Conservation (phyloP, 92 coral and sea anemone species). For the Epizoanthus stellaris region DNA sequence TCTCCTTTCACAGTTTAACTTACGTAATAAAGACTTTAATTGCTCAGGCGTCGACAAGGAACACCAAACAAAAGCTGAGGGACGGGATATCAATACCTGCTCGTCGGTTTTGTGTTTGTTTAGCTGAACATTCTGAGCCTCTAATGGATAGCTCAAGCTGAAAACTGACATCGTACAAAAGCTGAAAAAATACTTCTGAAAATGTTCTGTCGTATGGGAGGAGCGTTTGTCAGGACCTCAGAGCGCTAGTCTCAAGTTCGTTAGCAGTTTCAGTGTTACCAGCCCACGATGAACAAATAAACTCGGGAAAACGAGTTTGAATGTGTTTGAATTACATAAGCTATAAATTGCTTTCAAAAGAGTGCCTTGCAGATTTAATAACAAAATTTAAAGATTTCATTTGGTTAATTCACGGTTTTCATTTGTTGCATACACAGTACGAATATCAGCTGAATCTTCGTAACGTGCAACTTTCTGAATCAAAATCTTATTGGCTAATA, state of each 20-base stretch:
- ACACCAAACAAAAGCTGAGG: neutral
- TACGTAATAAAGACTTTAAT: neutral
- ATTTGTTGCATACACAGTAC: too few relatives aligned
- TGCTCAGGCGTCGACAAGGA: neutral
- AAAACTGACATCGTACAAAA: conserved; percentile 3
- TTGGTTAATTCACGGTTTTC: too few relatives aligned
- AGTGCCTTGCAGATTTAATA: too few relatives aligned
- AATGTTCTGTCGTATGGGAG: neutral
- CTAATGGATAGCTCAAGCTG: neutral
- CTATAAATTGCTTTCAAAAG: too few relatives aligned
- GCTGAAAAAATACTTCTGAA: conserved; percentile 10
- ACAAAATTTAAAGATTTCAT: too few relatives aligned
- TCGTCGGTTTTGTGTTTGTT: neutral
- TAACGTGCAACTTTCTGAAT: too few relatives aligned
- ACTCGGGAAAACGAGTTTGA: neutral
- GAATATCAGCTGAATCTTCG: too few relatives aligned
- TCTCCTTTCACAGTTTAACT: too few relatives aligned
- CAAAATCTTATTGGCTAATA: too few relatives aligned
- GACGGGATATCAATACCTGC: too few relatives aligned
- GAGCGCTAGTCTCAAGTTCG: neutral
- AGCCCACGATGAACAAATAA: neutral
- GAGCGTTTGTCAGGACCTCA: neutral
- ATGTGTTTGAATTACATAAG: too few relatives aligned
- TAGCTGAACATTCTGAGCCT: neutral
- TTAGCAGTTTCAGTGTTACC: neutral